Conservation (phyloP, 35 echinoderm and acorn worm genomes). For the Ptychodera flava region DNA sequence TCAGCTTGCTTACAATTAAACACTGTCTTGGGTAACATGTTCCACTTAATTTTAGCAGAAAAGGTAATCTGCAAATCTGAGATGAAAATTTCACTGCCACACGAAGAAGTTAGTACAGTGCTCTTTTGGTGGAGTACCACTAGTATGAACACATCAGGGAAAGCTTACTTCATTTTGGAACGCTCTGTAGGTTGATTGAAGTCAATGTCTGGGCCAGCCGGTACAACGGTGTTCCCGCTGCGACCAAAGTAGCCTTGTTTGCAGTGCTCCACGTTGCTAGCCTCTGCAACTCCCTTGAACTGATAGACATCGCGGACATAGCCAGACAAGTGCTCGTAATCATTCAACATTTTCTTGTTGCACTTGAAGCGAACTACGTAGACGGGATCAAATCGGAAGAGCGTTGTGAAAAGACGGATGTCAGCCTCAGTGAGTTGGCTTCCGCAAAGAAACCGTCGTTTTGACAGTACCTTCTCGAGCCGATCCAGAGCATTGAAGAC, state of each 20-base stretch:
- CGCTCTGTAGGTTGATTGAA: not conserved
- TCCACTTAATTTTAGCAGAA: too few relatives aligned
- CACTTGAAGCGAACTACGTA: constrained; percentile 15
- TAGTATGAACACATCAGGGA: too few relatives aligned
- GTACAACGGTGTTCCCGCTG: not conserved
- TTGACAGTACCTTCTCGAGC: constrained; percentile 5
- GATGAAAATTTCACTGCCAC: too few relatives aligned
- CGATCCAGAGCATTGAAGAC: not conserved
- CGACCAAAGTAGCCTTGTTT: not conserved
- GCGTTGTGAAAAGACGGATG: constrained; percentile 6
- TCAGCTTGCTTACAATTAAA: too few relatives aligned
- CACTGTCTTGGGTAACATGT: too few relatives aligned
- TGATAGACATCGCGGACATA: constrained; percentile 3
- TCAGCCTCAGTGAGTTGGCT: constrained; percentile 7
- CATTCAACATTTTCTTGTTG: constrained; percentile 11
- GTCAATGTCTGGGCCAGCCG: not conserved
- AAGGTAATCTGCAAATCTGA: too few relatives aligned
- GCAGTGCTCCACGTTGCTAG: not conserved
- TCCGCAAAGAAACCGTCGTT: not conserved
- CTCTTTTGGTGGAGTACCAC: too few relatives aligned
- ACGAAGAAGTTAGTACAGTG: too few relatives aligned
- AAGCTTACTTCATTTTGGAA: not conserved
- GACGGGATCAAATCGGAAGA: constrained; percentile 14
- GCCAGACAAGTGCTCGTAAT: constrained; percentile 2
- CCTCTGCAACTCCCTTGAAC: constrained; percentile 4